phyloP scores from a whole-genome alignment of 2,797 vertebrate species.

The Sebastes vulpes region DNA sequence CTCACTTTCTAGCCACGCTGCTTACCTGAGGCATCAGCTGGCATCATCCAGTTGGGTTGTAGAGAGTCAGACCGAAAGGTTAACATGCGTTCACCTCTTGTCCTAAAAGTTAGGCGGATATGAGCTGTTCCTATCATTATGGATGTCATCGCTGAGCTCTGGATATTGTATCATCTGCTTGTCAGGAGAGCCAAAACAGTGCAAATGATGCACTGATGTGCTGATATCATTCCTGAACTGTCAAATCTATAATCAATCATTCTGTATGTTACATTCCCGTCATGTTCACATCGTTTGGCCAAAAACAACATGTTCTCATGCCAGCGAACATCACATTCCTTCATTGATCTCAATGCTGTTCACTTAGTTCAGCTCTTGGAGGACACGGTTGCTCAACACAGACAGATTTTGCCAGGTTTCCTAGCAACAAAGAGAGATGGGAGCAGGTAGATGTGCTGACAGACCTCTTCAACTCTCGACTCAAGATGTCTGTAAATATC shows the following conservation, averaged over 20 bases:
- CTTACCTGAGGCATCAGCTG: conserved; percentile 4
- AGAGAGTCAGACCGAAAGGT: background rate
- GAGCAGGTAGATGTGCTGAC: conserved; percentile 3
- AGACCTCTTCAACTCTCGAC: background rate
- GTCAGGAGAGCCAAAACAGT: background rate
- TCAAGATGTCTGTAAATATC: background rate
- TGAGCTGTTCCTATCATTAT: background rate
- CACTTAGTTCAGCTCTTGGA: background rate
- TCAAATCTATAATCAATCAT: background rate
- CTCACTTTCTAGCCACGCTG: background rate
- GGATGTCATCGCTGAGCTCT: conserved; percentile 1
- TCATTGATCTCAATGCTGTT: background rate
- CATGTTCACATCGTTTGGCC: background rate
- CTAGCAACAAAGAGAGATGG: background rate
- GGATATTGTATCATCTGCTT: background rate
- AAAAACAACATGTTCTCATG: conserved; percentile 13
- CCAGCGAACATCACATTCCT: background rate
- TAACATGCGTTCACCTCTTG: background rate
- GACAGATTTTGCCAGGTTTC: background rate
- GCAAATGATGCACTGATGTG: background rate
- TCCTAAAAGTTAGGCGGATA: background rate
- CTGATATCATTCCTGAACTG: background rate
- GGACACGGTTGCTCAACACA: background rate
- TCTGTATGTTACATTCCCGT: background rate
- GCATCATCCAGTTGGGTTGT: conserved; percentile 4